Base-by-base conservation (phyloP, 2,888 invertebrate species). In the Clepsis dumicolana region DNA sequence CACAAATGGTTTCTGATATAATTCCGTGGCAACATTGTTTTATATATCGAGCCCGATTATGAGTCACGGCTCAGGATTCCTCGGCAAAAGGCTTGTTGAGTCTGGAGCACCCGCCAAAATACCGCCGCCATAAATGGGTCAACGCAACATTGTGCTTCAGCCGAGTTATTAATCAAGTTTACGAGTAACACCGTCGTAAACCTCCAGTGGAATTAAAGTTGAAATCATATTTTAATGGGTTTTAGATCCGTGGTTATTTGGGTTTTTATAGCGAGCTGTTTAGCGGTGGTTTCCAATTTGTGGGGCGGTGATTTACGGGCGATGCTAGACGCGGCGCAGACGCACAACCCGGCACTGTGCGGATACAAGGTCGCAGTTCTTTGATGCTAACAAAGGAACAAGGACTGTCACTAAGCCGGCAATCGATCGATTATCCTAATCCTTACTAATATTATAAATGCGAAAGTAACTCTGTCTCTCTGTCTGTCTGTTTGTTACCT, bases 171-270 rank as follows among this genome's bases (percentile, higher is more conserved):
- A 91, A 92, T 92, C 92, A 91, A 90, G 73, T 89, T 93, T 93
- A 29, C 29, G 29, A 29, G 29, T 29, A 88, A 93, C 84, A 87
- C 73, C 87, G 79, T 90, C 91, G 90, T 93, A 91, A 93, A 92
- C 87, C 86, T 86, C 79, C 83, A 81, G 77, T 82, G 86, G 88
- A 91, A 93, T 92, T 93, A 93, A 86, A 82, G 83, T 87, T 83
- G 84, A 86, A 92, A 90, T 93, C 89, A 92, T 92, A 90, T 88
- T 91, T 92, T 93, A 92, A 93, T 89, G 89, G 84, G 83, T 85
- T 89, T 92, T 92, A 92, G 91, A 93, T 93, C 91, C 88, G 84
- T 83, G 83, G 85, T 88, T 90, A 87, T 89, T 89, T 84, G 83
- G 81, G 79, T 80, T 84, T 90, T 86, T 89, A 84, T 81, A 79